Evolutionary conservation across 2,797 vertebrate species (phyloP).

Genomic region (Pantherophis alleghaniensis): DNA sequence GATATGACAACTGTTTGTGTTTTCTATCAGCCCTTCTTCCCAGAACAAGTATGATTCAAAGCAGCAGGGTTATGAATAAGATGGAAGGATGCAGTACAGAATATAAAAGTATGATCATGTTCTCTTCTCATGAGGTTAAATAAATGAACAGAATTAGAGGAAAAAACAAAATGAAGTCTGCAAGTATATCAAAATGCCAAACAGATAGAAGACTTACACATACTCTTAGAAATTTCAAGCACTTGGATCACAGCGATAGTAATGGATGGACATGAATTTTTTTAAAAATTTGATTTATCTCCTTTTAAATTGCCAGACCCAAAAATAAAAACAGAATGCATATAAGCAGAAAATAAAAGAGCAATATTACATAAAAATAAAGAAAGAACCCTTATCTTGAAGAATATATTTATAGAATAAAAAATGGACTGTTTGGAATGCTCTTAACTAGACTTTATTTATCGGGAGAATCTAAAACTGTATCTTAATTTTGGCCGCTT

Average conservation of each 20-base stretch:
- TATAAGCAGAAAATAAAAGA: conserved; percentile 66
- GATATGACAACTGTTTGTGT: conserved; percentile 53
- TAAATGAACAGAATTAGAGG: conserved; percentile 80
- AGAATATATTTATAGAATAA: conserved; percentile 33
- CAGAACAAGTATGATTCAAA: conserved; percentile 70
- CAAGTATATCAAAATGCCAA: conserved; percentile 83
- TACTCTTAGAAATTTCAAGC: conserved; percentile 78
- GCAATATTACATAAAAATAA: conserved; percentile 40
- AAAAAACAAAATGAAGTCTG: conserved; percentile 88
- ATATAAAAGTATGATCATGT: conserved; percentile 75
- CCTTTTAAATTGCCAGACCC: conserved; percentile 79
- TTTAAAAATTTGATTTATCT: conserved; percentile 54
- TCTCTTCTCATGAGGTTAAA: conserved; percentile 76
- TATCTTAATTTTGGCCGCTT: conserved; percentile 28
- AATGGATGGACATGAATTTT: conserved; percentile 79
- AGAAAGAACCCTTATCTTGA: conserved; percentile 52
- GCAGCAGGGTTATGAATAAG: conserved; percentile 69
- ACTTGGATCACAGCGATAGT: conserved; percentile 78
- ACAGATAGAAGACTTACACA: conserved; percentile 79
- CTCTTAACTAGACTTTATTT: conserved; percentile 29
- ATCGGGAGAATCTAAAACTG: conserved; percentile 39
- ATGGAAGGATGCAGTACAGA: conserved; percentile 70
- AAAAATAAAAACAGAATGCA: conserved; percentile 77
- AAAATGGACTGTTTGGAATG: conserved; percentile 30
- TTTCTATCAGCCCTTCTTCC: conserved; percentile 60